Base-by-base conservation (phyloP, 2,797 vertebrate species). In the Brachyrhaphis roseni region DNA sequence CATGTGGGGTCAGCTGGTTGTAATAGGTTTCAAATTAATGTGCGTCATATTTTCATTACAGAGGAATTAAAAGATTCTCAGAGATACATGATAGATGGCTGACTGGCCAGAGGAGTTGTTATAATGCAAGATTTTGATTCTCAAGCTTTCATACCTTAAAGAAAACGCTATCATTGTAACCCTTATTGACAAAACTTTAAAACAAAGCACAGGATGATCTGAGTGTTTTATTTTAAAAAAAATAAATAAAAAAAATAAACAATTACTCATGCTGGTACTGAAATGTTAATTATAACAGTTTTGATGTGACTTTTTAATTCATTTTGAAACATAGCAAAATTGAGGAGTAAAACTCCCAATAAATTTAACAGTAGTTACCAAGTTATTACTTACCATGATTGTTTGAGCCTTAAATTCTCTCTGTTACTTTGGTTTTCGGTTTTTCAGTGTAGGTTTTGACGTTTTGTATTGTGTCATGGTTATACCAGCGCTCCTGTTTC, bases 11-110 rank as follows among this genome's bases (percentile, higher is more conserved):
- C 84, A 85, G 59, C 64, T 74, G 43, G 73, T 75, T 78, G 78
- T 82, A 80, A 87, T 84, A 75, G 64, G 28, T n/a, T 72, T 59
- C 57, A 84, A 89, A 84, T 88, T 80, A 87, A 85, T 86, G 74
- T 86, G 76, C 7, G 39, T 59, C 23, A 70, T 20, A 70, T 70
- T 70, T 70, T 43, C 66, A 70, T 70, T 43, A 70, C 11, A 41
- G 20, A 43, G 39, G 41, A 11, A 43, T 70, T 70, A 70, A 68
- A 41, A 43, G 23, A 13, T 20, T 15, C 66, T 26, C 16, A 64
- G 26, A 7, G 26, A 23, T n/a, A 43, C 23, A 70, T n/a, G 23
- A 70, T 43, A 13, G 23, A 70, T 43, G 23, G 23, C 39, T 15
- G 39, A 70, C 8, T 39, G 18, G 62, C 2, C 64, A 39, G 5